phyloP scores from a whole-genome alignment of 2,113 vertebrate genomes.

The Heterotilapia buettikoferi region DNA sequence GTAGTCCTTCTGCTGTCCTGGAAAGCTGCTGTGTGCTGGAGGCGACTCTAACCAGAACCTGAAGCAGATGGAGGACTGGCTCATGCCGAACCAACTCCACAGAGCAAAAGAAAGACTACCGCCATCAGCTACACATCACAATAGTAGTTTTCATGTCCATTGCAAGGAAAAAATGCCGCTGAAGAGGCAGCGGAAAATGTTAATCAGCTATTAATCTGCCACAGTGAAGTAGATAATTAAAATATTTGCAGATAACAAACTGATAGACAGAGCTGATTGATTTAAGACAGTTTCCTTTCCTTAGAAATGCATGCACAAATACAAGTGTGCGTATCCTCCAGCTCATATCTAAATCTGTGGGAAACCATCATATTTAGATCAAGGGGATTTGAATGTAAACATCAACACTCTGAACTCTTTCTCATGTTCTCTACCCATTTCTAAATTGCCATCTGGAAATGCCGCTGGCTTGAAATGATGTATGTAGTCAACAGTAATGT shows the following conservation, averaged over 20 bases:
- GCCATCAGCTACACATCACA: background rate
- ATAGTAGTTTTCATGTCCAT: fast-evolving
- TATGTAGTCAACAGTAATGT: background rate
- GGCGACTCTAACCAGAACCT: background rate
- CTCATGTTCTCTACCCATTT: fast-evolving
- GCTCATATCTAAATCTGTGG: background rate
- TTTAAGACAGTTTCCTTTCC: fast-evolving
- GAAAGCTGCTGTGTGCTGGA: background rate
- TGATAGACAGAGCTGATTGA: background rate
- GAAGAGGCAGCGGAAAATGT: background rate
- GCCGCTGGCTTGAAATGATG: background rate
- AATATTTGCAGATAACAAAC: background rate
- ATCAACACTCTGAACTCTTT: background rate
- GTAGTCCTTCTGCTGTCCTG: background rate
- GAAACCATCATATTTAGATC: background rate
- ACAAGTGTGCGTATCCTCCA: fast-evolving
- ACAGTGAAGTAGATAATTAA: background rate
- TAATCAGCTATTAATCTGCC: background rate
- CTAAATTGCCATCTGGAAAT: background rate
- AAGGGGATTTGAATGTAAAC: background rate
- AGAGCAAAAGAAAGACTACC: background rate
- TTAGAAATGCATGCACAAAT: background rate
- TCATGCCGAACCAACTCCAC: fast-evolving
- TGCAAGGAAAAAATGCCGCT: background rate
- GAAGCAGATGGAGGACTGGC: background rate